A percentile compares a stretch with the other conserved stretches of the same genome.
phyloP scores from a whole-genome alignment of 2,113 vertebrate species.

The Plectropomus leopardus region DNA sequence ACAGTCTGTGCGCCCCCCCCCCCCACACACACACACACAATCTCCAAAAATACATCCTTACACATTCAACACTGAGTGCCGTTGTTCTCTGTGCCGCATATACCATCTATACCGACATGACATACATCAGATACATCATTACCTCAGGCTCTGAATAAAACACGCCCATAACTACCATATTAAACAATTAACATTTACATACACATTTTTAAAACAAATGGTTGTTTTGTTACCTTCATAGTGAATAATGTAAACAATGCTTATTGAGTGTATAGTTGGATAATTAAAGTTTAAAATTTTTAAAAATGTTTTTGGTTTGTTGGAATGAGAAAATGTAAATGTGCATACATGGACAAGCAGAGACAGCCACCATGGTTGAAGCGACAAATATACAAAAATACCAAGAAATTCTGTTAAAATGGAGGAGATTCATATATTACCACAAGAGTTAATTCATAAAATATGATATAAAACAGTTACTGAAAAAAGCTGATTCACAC shows the following conservation, averaged over 20 bases:
- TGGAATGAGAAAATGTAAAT: no score
- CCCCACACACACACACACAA: constrained; percentile 13
- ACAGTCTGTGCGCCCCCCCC: constrained; percentile 22
- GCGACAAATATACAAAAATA: no score
- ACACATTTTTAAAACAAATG: no score
- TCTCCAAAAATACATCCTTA: constrained; percentile 39
- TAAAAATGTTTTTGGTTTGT: no score
- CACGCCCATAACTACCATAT: neutral
- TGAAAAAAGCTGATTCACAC: constrained; percentile 8
- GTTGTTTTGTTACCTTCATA: no score
- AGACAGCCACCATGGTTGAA: no score
- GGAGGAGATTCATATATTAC: neutral
- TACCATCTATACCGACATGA: neutral
- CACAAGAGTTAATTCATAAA: neutral
- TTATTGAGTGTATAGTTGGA: no score
- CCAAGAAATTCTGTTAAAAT: no score
- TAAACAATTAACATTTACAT: no score
- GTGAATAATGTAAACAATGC: no score
- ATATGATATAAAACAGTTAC: neutral
- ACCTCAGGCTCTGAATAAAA: neutral
- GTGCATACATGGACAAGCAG: no score
- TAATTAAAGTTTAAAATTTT: no score
- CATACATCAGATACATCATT: neutral
- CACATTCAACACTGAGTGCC: neutral
- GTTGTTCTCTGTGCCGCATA: neutral